Evolutionary conservation across 1,140 invertebrate species (phyloP), one percentile per base, ranked within the genome.

Genomic region (Microplitis demolitor): DNA sequence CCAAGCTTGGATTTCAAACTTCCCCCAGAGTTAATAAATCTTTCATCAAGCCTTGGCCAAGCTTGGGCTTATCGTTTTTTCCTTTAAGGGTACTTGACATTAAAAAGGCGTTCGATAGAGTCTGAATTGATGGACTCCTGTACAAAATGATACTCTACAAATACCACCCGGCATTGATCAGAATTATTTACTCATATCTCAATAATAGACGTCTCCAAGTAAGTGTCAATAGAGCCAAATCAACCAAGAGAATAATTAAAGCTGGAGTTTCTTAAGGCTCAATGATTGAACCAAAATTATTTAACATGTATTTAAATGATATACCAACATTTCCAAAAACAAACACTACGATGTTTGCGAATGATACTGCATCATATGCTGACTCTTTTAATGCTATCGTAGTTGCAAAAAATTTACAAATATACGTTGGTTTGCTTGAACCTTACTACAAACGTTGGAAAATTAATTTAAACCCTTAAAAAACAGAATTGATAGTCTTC

Each of bases 1-100:
- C n/a, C n/a, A n/a, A n/a, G n/a, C n/a, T n/a, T n/a, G n/a, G n/a
- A n/a, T n/a, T n/a, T n/a, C n/a, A n/a, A n/a, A n/a, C n/a, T n/a
- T n/a, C n/a, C n/a, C n/a, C n/a, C n/a, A n/a, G n/a, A n/a, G n/a
- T n/a, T n/a, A n/a, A n/a, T n/a, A n/a, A n/a, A n/a, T n/a, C n/a
- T n/a, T n/a, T n/a, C n/a, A n/a, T n/a, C n/a, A n/a, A n/a, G n/a
- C n/a, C n/a, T n/a, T n/a, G n/a, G n/a, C n/a, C n/a, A n/a, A n/a
- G n/a, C n/a, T n/a, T n/a, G n/a, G n/a, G n/a, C n/a, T n/a, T n/a
- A n/a, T n/a, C n/a, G n/a, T n/a, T n/a, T n/a, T n/a, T n/a, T n/a
- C n/a, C n/a, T n/a, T n/a, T n/a, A n/a, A n/a, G n/a, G 0, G 70
- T 86, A 13, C 77, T 87, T 11, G 86, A 88, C 56, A 74, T 87